Conservation (phyloP, 1,140 invertebrate genomes). For the Berghia stephanieae region DNA sequence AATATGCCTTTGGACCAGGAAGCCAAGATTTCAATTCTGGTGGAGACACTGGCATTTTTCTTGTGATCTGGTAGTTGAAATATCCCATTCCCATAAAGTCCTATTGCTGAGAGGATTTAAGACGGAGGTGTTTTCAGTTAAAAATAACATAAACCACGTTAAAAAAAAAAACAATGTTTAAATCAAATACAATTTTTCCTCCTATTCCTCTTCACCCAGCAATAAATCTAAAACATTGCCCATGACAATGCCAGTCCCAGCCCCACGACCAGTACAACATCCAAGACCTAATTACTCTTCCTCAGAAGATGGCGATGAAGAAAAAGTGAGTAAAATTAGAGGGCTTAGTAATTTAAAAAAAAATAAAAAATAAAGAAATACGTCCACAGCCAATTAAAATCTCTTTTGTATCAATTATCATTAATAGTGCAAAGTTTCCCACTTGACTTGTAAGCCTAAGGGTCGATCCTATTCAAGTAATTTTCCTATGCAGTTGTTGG, state of each 20-base stretch:
- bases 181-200: not conserved
- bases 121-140: too few relatives aligned
- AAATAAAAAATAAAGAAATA: too few relatives aligned
- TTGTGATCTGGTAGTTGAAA: not conserved
- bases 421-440: too few relatives aligned
- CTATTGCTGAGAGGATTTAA: too few relatives aligned
- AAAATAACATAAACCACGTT: not conserved
- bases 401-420: too few relatives aligned
- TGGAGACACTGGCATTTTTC: not conserved
- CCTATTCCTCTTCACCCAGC: not conserved
- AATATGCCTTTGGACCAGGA: too few relatives aligned
- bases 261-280: conserved; percentile 9
- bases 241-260: conserved; percentile 6
- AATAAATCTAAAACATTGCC: not conserved
- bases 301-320: conserved; percentile 19
- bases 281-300: conserved; percentile 13
- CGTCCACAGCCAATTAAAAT: too few relatives aligned
- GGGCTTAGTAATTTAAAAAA: too few relatives aligned
- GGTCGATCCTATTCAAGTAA: not conserved
- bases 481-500: not conserved
- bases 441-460: too few relatives aligned
- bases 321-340: conserved; percentile 12
- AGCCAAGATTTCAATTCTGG: not conserved
- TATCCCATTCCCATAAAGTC: too few relatives aligned
- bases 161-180: not conserved